Conservation (phyloP, 2,888 invertebrate genomes). For the Rhagonycha fulva region DNA sequence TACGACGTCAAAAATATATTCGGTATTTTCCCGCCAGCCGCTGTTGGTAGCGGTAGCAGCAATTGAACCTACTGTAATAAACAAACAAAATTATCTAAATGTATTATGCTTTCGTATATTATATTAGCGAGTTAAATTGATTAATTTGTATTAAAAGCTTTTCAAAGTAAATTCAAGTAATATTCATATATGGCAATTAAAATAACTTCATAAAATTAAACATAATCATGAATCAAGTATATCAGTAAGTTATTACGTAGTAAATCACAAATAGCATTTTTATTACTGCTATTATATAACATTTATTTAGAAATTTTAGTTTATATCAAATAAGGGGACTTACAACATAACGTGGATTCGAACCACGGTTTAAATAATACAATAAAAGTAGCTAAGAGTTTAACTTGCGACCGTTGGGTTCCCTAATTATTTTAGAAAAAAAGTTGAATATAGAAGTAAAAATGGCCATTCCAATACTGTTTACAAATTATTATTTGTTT, state of each 20-base stretch:
- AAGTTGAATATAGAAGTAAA: too few relatives aligned
- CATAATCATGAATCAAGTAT: neutral
- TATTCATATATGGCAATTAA: neutral
- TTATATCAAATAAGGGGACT: neutral
- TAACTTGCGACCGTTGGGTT: too few relatives aligned
- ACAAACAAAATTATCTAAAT: slow-evolving; percentile 4
- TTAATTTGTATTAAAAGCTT: neutral
- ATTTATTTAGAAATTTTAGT: too few relatives aligned
- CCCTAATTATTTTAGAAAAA: too few relatives aligned
- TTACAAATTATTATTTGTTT: too few relatives aligned
- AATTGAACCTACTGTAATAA: slow-evolving; percentile 48
- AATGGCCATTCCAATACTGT: too few relatives aligned
- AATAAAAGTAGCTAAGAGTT: too few relatives aligned
- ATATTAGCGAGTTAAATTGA: neutral
- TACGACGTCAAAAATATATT: slow-evolving; percentile 63
- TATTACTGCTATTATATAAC: too few relatives aligned
- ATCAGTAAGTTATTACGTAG: neutral
- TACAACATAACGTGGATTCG: neutral
- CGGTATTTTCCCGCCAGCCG: slow-evolving; percentile 63
- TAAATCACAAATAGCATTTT: neutral
- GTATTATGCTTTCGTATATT: neutral
- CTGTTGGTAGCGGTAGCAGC: slow-evolving; percentile 43
- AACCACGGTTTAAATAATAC: neutral
- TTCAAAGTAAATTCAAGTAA: neutral
- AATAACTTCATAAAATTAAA: neutral